Evolutionary conservation across 2,888 invertebrate species (phyloP).

Genomic region (Mesorhabditis belari): DNA sequence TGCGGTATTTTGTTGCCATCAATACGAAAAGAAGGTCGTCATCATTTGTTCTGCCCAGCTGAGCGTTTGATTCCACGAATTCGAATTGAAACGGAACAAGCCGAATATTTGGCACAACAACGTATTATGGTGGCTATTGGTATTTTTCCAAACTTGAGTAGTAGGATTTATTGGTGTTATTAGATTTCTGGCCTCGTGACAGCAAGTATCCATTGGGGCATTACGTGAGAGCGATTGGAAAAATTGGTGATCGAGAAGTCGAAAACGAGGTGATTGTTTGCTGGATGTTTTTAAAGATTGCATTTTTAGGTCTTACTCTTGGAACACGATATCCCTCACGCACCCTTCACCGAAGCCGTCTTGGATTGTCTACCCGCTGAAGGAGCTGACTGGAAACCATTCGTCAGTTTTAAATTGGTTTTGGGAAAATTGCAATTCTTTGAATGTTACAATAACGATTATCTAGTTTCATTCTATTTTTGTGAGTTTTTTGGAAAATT

Average conservation of each 20-base stretch:
- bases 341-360: conserved; percentile 87
- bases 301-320: conserved; percentile 65
- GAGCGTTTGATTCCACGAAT: conserved; percentile 88
- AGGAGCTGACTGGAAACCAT: conserved; percentile 37
- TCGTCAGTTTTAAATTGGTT: conserved; percentile 54
- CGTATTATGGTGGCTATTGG: conserved; percentile 87
- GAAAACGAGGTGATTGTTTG: conserved; percentile 73
- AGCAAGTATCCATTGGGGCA: conserved; percentile 63
- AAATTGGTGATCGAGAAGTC: conserved; percentile 83
- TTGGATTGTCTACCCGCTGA: conserved; percentile 76
- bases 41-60: conserved; percentile 87
- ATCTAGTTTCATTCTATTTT: too few relatives aligned
- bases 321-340: conserved; percentile 94
- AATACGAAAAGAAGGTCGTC: conserved; percentile 50
- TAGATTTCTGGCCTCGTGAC: conserved; percentile 76
- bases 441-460: too few relatives aligned
- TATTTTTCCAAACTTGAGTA: neutral
- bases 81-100: conserved; percentile 67
- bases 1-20: conserved; percentile 81
- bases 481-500: too few relatives aligned
- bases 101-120: conserved; percentile 60
- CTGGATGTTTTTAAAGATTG: neutral
- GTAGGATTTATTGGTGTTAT: neutral
- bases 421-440: neutral
- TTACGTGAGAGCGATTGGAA: conserved; percentile 84